phyloP scores from a whole-genome alignment of 2,113 vertebrate species.

The Neoarius graeffei region DNA sequence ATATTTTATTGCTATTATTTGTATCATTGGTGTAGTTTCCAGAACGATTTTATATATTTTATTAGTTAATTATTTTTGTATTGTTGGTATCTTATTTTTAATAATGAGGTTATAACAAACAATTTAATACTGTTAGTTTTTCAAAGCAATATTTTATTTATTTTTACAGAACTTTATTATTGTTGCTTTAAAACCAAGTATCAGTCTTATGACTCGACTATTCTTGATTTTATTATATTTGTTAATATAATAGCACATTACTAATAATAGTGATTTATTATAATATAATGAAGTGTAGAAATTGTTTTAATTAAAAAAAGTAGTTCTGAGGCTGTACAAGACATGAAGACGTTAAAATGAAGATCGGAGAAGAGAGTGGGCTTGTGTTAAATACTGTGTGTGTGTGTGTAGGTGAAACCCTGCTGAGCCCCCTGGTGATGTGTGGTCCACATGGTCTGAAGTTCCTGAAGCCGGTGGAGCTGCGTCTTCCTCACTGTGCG shows the following conservation, averaged over 20 bases:
- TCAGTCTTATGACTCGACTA: background rate
- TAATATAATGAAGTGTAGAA: background rate
- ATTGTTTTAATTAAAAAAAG: background rate
- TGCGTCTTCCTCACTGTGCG: constrained; percentile 98
- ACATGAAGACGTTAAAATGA: background rate
- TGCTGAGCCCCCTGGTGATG: constrained; percentile 98
- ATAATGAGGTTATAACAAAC: background rate
- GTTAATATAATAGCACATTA: background rate
- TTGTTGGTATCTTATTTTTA: background rate
- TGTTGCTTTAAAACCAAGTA: background rate
- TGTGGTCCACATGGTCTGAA: constrained; percentile 97
- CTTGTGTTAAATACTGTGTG: background rate
- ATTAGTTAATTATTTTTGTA: background rate
- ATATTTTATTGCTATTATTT: too few relatives aligned
- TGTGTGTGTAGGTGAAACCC: constrained; percentile 84
- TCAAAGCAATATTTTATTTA: background rate
- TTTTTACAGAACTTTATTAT: background rate
- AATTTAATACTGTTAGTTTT: background rate
- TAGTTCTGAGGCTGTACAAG: background rate
- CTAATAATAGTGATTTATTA: background rate
- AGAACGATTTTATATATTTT: background rate
- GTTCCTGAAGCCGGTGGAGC: constrained; percentile 99
- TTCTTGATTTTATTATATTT: background rate
- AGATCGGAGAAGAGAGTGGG: background rate
- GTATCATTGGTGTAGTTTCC: too few relatives aligned